Base-by-base conservation (phyloP, 2,888 invertebrate genomes). In the Ditula angustiorana region DNA sequence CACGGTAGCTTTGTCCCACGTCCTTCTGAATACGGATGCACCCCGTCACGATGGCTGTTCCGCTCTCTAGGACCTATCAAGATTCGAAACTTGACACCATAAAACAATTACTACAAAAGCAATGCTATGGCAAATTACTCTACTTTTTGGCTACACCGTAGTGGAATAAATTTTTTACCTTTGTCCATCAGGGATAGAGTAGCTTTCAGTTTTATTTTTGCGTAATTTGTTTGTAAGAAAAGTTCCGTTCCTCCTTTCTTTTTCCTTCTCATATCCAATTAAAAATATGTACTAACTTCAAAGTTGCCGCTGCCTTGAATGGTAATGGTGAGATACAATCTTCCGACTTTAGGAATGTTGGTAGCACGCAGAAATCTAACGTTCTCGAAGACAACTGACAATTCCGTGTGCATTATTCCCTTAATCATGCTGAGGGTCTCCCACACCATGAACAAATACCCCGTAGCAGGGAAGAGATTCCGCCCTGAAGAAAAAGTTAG, bases 281-380 rank as follows among this genome's bases (percentile, higher is more conserved):
- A n/a, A n/a, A n/a, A n/a, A n/a, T n/a, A n/a, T n/a, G n/a, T n/a
- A 68, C 73, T 77, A 30, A 94, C 95, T 89, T 95, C 95, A 79
- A 95, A 95, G 71, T 94, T 92, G 0, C 95, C 95, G 58, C 94
- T 94, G 77, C 95, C 95, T 73, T 96, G 95, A 50, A 96, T 93
- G 94, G 95, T 95, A 1, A 96, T 90, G 49, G 94, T 94, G 64
- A 96, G 93, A 68, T 95, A 94, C 30, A 95, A 74, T 52, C 85
- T 92, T 50, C 95, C 95, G 44, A 95, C 95, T 68, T 95, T 94
- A 0, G 96, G 95, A 61, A 98, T 93, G 71, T 96, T 95, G 0
- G 97, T 98, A 4, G 98, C 98, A 74, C 97, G 93, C 72, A 96
- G 94, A 81, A 98, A 97, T 46, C 95, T 94, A 8, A 98, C 94